phyloP scores from a whole-genome alignment of 2,888 invertebrate genomes.

The Heterodera filipjevi region DNA sequence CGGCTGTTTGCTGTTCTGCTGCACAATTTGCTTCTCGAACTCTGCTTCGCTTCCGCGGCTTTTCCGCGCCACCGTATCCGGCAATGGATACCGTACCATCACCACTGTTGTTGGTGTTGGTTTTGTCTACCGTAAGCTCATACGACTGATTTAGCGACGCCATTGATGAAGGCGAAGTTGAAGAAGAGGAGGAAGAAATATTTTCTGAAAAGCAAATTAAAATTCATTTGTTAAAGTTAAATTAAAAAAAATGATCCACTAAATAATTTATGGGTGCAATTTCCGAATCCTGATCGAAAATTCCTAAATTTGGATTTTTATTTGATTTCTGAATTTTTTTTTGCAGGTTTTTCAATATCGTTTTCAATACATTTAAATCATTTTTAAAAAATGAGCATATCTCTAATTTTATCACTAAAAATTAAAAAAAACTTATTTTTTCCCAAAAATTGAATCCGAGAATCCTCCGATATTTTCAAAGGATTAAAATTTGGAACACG shows the following conservation, averaged over 20 bases:
- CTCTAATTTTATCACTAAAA: too few relatives aligned
- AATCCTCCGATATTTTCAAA: too few relatives aligned
- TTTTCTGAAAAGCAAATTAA: not conserved
- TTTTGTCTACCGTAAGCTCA: not conserved
- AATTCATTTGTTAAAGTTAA: not conserved
- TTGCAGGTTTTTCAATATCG: too few relatives aligned
- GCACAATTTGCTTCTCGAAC: not conserved
- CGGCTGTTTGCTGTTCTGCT: not conserved
- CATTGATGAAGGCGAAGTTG: not conserved
- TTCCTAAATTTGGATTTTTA: too few relatives aligned
- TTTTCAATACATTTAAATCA: too few relatives aligned
- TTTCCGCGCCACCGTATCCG: not conserved
- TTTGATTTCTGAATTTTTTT: too few relatives aligned
- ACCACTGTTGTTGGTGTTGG: not conserved
- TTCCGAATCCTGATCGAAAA: too few relatives aligned
- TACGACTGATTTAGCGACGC: not conserved
- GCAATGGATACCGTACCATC: not conserved
- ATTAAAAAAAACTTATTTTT: not conserved
- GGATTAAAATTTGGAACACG: not conserved
- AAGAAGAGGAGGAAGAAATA: not conserved
- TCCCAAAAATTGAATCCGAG: not conserved
- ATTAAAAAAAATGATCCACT: not conserved
- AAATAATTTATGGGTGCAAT: too few relatives aligned
- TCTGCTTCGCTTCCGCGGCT: constrained; percentile 1
- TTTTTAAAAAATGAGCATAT: too few relatives aligned